These are phyloP conservation scores for Apamea sordens DNA, from an alignment of 2,888 invertebrate genomes.

Conservation along the genomic window DNA sequence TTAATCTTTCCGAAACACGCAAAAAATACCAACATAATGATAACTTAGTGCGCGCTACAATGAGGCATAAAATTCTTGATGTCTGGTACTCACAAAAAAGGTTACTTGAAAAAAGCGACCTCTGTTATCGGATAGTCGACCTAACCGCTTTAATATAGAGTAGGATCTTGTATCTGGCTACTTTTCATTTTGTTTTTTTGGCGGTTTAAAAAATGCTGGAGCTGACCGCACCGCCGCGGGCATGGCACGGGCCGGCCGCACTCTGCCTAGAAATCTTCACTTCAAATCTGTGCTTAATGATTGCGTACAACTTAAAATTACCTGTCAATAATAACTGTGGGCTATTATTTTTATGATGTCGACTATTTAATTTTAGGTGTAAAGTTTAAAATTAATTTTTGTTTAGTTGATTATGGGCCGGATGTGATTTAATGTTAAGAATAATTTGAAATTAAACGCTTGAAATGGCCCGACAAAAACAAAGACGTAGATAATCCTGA, in stretches of 20 bases:
- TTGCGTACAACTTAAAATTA: conserved; percentile 76
- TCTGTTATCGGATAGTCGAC: conserved; percentile 65
- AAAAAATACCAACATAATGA: conserved; percentile 68
- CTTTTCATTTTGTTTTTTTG: conserved; percentile 62
- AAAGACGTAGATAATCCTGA: no score
- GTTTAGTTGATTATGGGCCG: conserved; percentile 38
- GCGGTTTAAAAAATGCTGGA: conserved; percentile 66
- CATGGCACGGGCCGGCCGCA: conserved; percentile 81
- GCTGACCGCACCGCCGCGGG: conserved; percentile 75
- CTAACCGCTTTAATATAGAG: conserved; percentile 57
- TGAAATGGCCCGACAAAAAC: neutral
- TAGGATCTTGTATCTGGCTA: conserved; percentile 50
- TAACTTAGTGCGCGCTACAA: conserved; percentile 71
- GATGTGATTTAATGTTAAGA: conserved; percentile 28
- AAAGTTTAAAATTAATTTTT: conserved; percentile 58
- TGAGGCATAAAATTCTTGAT: conserved; percentile 76
- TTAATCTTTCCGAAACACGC: conserved; percentile 67
- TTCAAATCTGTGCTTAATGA: conserved; percentile 74
- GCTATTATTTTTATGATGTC: conserved; percentile 72
- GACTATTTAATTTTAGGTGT: conserved; percentile 68
- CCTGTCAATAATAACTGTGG: conserved; percentile 76
- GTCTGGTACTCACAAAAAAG: conserved; percentile 69
- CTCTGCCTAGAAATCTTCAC: conserved; percentile 80
- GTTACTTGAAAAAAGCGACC: conserved; percentile 58
- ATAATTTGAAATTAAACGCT: neutral